Base-by-base conservation (phyloP, 1,140 invertebrate species). In the Macrotrachela quadricornifera region DNA sequence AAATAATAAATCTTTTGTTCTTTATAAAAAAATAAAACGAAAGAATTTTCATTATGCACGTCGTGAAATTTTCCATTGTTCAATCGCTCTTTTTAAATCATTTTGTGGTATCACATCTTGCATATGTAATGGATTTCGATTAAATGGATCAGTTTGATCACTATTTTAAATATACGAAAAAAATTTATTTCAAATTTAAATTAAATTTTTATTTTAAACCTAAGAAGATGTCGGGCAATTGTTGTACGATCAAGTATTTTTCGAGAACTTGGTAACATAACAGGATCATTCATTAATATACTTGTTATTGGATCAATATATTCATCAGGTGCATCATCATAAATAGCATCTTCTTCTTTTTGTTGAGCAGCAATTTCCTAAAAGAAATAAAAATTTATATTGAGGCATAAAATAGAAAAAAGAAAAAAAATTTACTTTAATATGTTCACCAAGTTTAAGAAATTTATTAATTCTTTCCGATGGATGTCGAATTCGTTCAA, bases 221-320 rank as follows among this genome's bases (percentile, higher is more conserved):
- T 73, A 72, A 71, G 60, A 38, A 75, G 62, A 60, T 74, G 72
- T 44, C 85, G 80, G 12, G 85, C 83, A 59, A 95, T 94, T 11
- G 87, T 91, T 43, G 66, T 58, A 40, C 72, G 57, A 72, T 94
- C 86, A 1, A 91, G 78, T 11, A 79, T 81, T 36, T 82, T 80
- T 59, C 77, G 77, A 0, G 85, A 90, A 30, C 83, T 85, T n/a
- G 90, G 90, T 52, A 95, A 70, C 54, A 80, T 77, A 0, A 95
- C 87, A 1, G 90, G 90, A 72, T 95, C 87, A 30, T 67, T 73
- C 88, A 95, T 94, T 0, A 95, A 61, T 1, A 83, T 88, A 30
- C 81, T 86, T 82, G 92, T 88, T 60, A 95, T 91, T 10, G 87
- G 86, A 71, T 94, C 88, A 0, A 91, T 72, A 71, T 85, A 95